These are phyloP conservation scores for Stichopus chloronotus DNA, from an alignment of 35 echinoderm and acorn worm genomes.

Conservation along the genomic window DNA sequence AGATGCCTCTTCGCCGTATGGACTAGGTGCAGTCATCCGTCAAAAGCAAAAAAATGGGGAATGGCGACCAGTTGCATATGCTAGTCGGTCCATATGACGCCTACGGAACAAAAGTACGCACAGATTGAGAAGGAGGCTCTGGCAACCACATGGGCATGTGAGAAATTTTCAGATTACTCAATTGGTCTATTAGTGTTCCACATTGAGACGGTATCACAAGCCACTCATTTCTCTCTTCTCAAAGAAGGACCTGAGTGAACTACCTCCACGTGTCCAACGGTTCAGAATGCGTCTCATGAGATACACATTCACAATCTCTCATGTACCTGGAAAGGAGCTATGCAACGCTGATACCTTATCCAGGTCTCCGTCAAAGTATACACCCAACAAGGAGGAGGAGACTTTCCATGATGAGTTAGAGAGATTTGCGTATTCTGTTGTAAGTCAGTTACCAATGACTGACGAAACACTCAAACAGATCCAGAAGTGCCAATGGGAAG, in stretches of 20 bases:
- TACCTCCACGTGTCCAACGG: conserved; percentile 67
- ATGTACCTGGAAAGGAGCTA: conserved; percentile 60
- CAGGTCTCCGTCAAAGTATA: conserved; percentile 9
- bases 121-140: conserved; percentile 78
- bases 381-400: neutral
- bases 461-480: conserved; percentile 54
- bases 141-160: conserved; percentile 61
- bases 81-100: conserved; percentile 61
- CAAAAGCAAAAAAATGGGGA: conserved; percentile 61
- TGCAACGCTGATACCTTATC: conserved; percentile 65
- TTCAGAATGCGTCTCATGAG: conserved; percentile 68
- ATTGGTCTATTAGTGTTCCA: conserved; percentile 39
- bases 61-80: conserved; percentile 62
- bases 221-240: conserved; percentile 57
- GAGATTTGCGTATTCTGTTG: conserved; percentile 2
- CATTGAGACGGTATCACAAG: conserved; percentile 81
- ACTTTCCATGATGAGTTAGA: conserved; percentile 48
- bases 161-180: conserved; percentile 45
- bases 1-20: conserved; percentile 79
- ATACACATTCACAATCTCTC: conserved; percentile 28
- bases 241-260: conserved; percentile 56
- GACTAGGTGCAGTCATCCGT: conserved; percentile 59
- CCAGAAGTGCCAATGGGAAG: conserved; percentile 36
- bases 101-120: conserved; percentile 63
- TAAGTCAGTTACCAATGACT: neutral